Base-by-base conservation (phyloP, 1,140 invertebrate species). In the Ostrea edulis region DNA sequence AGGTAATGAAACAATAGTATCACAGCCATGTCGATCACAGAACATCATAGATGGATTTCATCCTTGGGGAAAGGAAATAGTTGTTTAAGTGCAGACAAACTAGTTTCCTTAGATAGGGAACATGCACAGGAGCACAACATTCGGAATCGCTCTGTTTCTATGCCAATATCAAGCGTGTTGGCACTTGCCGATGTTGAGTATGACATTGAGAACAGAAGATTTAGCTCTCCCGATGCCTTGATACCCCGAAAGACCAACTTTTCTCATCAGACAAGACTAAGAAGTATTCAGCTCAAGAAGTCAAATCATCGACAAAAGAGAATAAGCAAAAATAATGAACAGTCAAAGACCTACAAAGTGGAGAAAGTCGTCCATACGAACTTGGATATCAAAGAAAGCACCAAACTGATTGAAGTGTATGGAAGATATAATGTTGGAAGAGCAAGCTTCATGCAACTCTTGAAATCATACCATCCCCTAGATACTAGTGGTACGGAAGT, bases 341-440 rank as follows among this genome's bases (percentile, higher is more conserved):
- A 22, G 29, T 12, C 68, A 29, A 35, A 11, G 12, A 29, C 25
- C 8, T 35, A 22, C 11, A 77, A 77, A 77, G 22, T 11, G 35
- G 68, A 25, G 12, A 77, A 77, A 14, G 2, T 11, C 25, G 35
- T 77, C 12, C 8, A 5, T 77, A 8, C 25, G 9, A 29, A 29
- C 29, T 8, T 35, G 22, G 68, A 77, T 5, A 29, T 14, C 25
- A 77, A 77, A 29, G 68, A 29, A 35, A 35, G 68, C 22, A 77
- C 55, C 17, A 62, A 77, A 17, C 68, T 77, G 2, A 77, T 77
- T 77, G 68, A 77, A 29, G 68, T 77, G 14, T 77, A 77, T 17
- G 68, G 68, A 14, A 77, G 11, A 25, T 12, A 25, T 12, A 77
- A 77, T 35, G 68, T 77, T 29, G 68, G 68, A 29, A 77, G 25